phyloP scores from a whole-genome alignment of 1,140 invertebrate genomes.

The Lucilia sericata region DNA sequence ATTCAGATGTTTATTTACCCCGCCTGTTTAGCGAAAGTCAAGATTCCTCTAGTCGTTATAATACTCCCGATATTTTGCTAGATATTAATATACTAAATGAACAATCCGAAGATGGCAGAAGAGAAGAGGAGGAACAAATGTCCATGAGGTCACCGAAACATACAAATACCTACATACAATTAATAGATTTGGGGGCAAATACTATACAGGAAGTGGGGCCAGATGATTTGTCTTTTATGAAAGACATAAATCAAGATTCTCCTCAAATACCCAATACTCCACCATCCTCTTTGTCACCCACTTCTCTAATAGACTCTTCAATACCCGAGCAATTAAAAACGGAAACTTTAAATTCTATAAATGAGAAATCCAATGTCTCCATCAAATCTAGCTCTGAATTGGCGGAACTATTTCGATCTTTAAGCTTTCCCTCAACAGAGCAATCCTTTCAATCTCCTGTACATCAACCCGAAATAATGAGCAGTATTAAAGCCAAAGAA shows the following conservation, averaged over 20 bases:
- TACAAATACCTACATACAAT: conserved; percentile 50
- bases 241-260: conserved; percentile 60
- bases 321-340: conserved; percentile 34
- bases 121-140: not conserved
- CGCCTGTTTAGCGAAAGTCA: conserved; percentile 47
- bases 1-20: conserved; percentile 54
- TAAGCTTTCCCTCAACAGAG: conserved; percentile 62
- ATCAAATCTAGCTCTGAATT: conserved; percentile 61
- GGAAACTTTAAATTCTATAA: conserved; percentile 15
- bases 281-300: conserved; percentile 62
- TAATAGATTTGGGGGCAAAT: conserved; percentile 58
- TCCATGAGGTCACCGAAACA: conserved; percentile 7
- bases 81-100: conserved; percentile 64
- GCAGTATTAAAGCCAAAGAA: not conserved
- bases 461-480: not conserved
- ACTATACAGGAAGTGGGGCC: conserved; percentile 47
- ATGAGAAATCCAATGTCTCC: conserved; percentile 57
- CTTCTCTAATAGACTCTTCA: conserved; percentile 48
- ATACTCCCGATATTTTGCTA: conserved; percentile 65
- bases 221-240: conserved; percentile 60
- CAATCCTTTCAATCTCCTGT: conserved; percentile 41
- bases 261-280: conserved; percentile 60
- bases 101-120: conserved; percentile 32
- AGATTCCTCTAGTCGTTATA: conserved; percentile 49
- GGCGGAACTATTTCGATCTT: conserved; percentile 64